Evolutionary conservation across 2,113 vertebrate species (phyloP).

Genomic region (Ifrita kowaldi): DNA sequence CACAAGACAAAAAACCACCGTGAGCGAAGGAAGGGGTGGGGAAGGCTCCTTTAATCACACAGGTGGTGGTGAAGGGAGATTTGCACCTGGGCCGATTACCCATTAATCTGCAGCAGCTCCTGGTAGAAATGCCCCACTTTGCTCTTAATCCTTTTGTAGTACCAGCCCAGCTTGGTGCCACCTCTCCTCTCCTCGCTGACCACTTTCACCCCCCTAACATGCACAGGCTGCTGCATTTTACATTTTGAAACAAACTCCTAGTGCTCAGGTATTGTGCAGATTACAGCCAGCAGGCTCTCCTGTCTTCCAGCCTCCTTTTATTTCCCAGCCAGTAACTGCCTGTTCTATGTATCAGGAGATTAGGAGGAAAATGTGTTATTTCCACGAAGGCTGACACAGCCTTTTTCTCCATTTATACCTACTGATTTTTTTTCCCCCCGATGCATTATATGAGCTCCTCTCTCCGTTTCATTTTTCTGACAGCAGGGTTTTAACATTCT

Average conservation of each 20-base stretch:
- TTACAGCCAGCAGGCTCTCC: background rate
- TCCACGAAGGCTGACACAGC: background rate
- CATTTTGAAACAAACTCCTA: background rate
- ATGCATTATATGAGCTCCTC: background rate
- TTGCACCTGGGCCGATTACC: background rate
- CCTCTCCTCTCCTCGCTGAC: background rate
- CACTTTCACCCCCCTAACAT: background rate
- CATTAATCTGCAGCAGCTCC: background rate
- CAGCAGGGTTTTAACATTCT: slow-evolving; percentile 11
- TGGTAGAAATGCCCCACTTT: background rate
- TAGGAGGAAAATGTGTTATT: slow-evolving; percentile 1
- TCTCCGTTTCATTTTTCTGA: background rate
- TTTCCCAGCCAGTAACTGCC: background rate
- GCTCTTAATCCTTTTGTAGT: background rate
- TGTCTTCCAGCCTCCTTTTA: background rate
- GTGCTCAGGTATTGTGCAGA: background rate
- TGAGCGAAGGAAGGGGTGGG: background rate
- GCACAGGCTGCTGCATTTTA: background rate
- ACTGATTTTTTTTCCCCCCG: background rate
- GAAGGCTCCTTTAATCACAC: background rate
- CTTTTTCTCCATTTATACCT: background rate
- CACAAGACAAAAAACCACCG: fast-evolving
- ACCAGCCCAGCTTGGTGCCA: background rate
- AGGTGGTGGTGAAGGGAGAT: background rate
- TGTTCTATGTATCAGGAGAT: background rate